Percentiles rank a stretch among this genome's conserved stretches.
Evolutionary conservation across 2,113 vertebrate species (phyloP).

Genomic region (Podocnemis expansa): DNA sequence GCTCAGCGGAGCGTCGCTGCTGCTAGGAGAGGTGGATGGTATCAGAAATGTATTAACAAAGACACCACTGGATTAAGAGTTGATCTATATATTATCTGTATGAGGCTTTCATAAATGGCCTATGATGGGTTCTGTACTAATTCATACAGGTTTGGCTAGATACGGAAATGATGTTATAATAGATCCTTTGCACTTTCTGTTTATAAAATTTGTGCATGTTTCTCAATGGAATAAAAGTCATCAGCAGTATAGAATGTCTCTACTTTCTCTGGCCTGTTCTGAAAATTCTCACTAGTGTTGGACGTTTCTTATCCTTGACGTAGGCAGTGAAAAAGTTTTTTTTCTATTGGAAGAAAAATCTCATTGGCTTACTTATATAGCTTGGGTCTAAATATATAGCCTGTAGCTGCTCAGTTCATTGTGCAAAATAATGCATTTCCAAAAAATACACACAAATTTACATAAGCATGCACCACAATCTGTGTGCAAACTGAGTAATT

Average conservation of each 20-base stretch:
- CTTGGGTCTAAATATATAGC: background rate
- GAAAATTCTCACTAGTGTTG: background rate
- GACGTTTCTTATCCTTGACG: background rate
- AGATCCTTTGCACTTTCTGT: background rate
- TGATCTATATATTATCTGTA: background rate
- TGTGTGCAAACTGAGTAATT: background rate
- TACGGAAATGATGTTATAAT: background rate
- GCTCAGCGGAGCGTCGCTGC: background rate
- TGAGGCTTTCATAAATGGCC: background rate
- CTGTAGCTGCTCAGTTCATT: background rate
- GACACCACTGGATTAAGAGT: background rate
- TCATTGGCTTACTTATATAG: background rate
- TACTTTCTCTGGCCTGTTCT: background rate
- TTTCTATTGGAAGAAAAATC: background rate
- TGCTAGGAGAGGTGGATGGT: background rate
- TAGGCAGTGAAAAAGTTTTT: background rate
- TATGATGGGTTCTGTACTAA: background rate
- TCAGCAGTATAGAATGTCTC: background rate
- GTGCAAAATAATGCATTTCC: background rate
- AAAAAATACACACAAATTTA: background rate
- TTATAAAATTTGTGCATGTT: background rate
- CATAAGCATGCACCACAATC: background rate
- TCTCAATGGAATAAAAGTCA: background rate
- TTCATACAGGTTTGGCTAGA: background rate
- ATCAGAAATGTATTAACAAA: background rate